Evolutionary conservation across 2,113 vertebrate genomes (phyloP), one percentile per base, ranked within the genome.

Genomic region (Gobio gobio): DNA sequence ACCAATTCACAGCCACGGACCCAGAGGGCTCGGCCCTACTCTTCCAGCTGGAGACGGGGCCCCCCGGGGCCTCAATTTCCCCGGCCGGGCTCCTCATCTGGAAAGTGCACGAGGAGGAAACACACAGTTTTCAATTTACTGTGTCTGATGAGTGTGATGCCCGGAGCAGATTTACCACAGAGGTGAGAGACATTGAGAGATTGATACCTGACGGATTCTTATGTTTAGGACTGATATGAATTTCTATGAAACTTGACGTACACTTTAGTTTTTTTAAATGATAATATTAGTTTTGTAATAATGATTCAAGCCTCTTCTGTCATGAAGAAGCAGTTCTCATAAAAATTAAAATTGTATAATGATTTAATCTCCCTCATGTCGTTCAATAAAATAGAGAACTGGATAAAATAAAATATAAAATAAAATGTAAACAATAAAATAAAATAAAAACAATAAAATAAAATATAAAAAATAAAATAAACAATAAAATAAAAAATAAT

Each of bases 41-140:
- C 43, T 96, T 96, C 90, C 76, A 93, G 89, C 89, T 95, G 86
- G 95, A 96, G 88, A 86, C 89, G 7, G 95, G 94, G 5, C 95
- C 95, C 0, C 68, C 45, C 5, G 94, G 89, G 24, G 93, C 94
- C 63, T 89, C 90, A 76, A 88, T 96, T 64, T 95, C 94, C 73
- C 94, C 95, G 0, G 94, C 95, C 8, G 96, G 95, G 51, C 95
- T 96, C 77, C 94, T 96, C 36, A 95, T 95, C 91, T 96, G 95
- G 94, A 95, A 91, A 89, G 94, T 94, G 22, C 90, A 88, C 6
- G 85, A n/a, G 51, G 73, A 92, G 83, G 45, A 92, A 87, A 51
- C 0, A 0, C 85, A 86, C 75, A 93, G 82, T 18, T 89, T 96
- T 88, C 90, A 85, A 88, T 96, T 96, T 89, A 91, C 76, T 0